phyloP scores from a whole-genome alignment of 2,797 vertebrate genomes.

The Smutsia gigantea region DNA sequence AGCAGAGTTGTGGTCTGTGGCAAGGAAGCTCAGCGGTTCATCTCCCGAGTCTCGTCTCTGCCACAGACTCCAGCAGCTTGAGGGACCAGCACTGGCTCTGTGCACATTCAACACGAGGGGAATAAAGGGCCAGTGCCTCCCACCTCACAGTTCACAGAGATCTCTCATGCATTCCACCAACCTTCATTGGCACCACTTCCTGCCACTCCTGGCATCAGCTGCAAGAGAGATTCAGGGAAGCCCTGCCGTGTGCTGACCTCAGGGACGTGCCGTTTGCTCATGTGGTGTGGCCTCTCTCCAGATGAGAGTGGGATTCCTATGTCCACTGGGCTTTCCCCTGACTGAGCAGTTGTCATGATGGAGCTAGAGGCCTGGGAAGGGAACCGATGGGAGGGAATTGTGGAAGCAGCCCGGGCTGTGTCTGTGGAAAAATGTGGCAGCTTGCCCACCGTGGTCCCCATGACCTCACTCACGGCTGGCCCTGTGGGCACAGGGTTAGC shows the following conservation, averaged over 20 bases:
- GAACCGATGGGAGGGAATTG: neutral
- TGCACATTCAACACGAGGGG: neutral
- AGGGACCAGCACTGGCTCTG: too few species aligned
- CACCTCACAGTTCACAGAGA: too few species aligned
- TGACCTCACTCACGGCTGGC: neutral
- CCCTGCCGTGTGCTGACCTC: accelerated
- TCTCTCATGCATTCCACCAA: neutral
- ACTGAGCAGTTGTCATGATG: accelerated
- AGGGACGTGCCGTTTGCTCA: neutral
- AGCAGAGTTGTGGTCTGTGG: neutral
- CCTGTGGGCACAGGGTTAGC: accelerated
- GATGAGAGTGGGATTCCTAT: neutral
- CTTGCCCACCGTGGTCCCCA: accelerated
- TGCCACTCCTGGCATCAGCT: accelerated
- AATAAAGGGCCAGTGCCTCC: neutral
- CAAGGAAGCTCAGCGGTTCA: neutral
- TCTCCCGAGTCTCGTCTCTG: neutral
- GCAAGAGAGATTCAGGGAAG: neutral
- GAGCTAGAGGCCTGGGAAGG: neutral
- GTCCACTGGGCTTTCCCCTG: too few species aligned
- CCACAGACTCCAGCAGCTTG: too few species aligned
- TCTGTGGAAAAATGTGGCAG: neutral
- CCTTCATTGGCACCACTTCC: neutral
- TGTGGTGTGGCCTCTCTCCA: neutral
- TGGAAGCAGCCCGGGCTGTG: accelerated